These are phyloP conservation scores for Brachionus sp. DNA, from an alignment of 1,140 invertebrate species.

Conservation along the genomic window DNA sequence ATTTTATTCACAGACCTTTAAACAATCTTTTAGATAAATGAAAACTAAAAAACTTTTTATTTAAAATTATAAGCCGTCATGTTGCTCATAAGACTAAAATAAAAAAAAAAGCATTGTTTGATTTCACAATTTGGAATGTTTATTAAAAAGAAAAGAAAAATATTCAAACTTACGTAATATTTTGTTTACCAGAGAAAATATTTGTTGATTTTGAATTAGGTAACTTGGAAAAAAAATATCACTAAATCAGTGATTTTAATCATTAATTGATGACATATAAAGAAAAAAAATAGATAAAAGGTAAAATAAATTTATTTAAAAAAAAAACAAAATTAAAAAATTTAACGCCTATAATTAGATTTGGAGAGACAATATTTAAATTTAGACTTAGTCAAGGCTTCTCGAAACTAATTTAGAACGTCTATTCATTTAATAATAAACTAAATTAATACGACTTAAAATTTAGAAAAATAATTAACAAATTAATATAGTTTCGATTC, in stretches of 20 bases:
- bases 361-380: not conserved
- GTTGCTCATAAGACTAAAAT: too few relatives aligned
- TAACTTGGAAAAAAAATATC: not conserved
- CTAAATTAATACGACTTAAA: not conserved
- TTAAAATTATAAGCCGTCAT: too few relatives aligned
- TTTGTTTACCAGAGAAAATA: not conserved
- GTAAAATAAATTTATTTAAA: not conserved
- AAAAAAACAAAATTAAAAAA: not conserved
- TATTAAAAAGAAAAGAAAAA: not conserved
- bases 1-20: too few relatives aligned
- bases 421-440: not conserved
- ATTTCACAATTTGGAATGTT: not conserved
- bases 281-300: not conserved
- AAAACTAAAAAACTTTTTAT: too few relatives aligned
- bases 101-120: not conserved
- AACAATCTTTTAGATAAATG: too few relatives aligned
- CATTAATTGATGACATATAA: not conserved
- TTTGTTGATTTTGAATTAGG: not conserved
- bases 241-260: not conserved
- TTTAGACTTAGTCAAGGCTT: not conserved
- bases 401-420: not conserved
- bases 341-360: not conserved
- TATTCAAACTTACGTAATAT: not conserved
- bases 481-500: not conserved
- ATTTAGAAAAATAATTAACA: not conserved